These are phyloP conservation scores for Erebia aethiops DNA, from an alignment of 2,888 invertebrate species.

Conservation along the genomic window DNA sequence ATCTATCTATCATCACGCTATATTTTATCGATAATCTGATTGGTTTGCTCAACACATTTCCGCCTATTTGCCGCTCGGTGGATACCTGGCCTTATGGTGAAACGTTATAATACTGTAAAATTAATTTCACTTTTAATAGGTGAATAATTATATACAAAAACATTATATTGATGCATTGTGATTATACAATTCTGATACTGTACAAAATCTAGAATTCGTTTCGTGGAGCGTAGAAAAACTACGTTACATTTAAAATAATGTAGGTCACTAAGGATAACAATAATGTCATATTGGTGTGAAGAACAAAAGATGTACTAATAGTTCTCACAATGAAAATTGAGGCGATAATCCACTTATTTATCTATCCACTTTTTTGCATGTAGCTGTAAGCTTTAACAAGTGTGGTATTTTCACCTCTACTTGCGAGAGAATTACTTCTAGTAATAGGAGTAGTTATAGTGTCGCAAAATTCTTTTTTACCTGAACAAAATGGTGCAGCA, in stretches of 20 bases:
- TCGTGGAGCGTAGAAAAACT: conserved; percentile 15
- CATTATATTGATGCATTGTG: background rate
- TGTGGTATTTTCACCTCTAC: no score
- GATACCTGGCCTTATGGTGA: background rate
- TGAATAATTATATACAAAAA: background rate
- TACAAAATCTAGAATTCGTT: conserved; percentile 11
- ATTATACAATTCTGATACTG: background rate
- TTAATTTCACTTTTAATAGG: background rate
- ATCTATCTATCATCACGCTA: no score
- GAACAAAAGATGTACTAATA: background rate
- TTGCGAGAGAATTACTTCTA: no score
- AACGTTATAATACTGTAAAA: background rate
- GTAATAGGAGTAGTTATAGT: no score
- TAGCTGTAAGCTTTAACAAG: background rate
- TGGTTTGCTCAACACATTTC: no score
- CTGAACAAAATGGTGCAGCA: background rate
- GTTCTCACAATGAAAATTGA: background rate
- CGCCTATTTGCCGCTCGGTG: no score
- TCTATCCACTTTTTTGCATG: no score
- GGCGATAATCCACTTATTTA: no score
- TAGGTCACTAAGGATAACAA: conserved; percentile 12
- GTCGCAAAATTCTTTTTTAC: no score
- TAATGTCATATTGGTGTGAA: conserved; percentile 14
- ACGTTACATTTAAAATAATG: conserved; percentile 9
- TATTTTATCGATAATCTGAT: no score